Percentiles rank a stretch among this genome's conserved stretches.
phyloP scores from a whole-genome alignment of 2,113 vertebrate genomes.

The Podarcis raffonei region DNA sequence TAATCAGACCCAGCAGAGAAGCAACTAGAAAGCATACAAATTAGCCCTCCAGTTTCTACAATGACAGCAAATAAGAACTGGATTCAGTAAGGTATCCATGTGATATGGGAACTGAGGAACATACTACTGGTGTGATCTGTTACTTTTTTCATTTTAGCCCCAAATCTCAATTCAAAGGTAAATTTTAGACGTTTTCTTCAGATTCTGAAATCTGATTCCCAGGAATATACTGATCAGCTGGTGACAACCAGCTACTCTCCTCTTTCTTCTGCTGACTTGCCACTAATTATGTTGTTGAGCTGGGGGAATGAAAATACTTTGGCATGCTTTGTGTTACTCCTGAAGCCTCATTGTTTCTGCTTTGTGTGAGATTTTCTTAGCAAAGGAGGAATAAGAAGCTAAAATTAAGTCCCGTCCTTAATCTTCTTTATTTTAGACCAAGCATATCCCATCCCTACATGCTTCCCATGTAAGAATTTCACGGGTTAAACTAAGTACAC shows the following conservation, averaged over 20 bases:
- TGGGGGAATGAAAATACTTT: slow-evolving; percentile 1
- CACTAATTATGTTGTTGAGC: slow-evolving; percentile 10
- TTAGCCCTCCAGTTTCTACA: slow-evolving; percentile 53
- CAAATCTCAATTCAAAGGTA: not conserved
- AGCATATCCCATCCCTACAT: not conserved
- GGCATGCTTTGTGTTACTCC: not conserved
- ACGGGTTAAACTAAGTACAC: slow-evolving; percentile 56
- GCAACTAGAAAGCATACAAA: slow-evolving; percentile 65
- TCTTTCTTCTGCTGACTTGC: not conserved
- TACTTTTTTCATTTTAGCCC: not conserved
- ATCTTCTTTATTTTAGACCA: slow-evolving; percentile 9
- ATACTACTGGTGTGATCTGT: not conserved
- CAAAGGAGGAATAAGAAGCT: slow-evolving; percentile 7
- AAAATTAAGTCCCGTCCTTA: slow-evolving; percentile 3
- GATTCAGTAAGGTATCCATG: not conserved
- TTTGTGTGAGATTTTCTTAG: not conserved
- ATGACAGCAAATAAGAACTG: slow-evolving; percentile 1
- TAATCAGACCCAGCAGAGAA: slow-evolving; percentile 67
- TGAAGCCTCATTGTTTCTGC: slow-evolving; percentile 24
- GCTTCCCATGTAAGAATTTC: slow-evolving; percentile 10
- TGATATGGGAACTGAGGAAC: not conserved
- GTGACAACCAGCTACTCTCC: slow-evolving; percentile 3
- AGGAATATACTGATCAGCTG: not conserved
- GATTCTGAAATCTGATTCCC: not conserved
- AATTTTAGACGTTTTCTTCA: not conserved